Conservation (phyloP, 2,888 invertebrate genomes). For the Lottia scabra region DNA sequence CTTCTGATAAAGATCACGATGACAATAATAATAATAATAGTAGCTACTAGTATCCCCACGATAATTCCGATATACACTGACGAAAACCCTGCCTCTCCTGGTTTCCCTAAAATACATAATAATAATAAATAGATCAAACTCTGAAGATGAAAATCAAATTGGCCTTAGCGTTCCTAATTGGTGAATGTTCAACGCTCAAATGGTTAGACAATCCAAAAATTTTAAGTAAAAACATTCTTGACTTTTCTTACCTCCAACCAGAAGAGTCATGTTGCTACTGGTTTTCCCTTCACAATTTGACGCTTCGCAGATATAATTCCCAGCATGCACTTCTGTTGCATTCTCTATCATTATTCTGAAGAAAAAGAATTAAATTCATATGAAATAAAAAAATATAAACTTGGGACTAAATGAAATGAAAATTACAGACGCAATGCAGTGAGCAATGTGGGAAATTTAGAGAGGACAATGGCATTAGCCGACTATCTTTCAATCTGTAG, state of each 20-base stretch:
- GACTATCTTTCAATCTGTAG: too few species aligned
- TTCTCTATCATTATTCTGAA: conserved; percentile 50
- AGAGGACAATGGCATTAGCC: too few species aligned
- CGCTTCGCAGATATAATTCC: conserved; percentile 53
- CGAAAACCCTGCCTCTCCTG: conserved; percentile 17
- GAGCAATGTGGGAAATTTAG: too few species aligned
- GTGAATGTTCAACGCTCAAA: too few species aligned
- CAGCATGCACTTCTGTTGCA: conserved; percentile 40
- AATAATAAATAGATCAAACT: background rate
- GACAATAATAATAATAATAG: conserved; percentile 37
- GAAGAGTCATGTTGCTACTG: conserved; percentile 48
- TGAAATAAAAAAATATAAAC: too few species aligned
- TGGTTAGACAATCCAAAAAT: too few species aligned
- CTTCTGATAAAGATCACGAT: conserved; percentile 22
- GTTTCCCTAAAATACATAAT: conserved; percentile 25
- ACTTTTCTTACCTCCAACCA: conserved; percentile 39
- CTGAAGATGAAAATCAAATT: too few species aligned
- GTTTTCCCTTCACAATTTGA: conserved; percentile 45
- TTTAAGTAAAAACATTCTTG: background rate
- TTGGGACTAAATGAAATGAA: too few species aligned
- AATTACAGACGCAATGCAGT: too few species aligned
- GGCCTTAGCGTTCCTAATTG: too few species aligned
- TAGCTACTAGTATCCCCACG: conserved; percentile 37
- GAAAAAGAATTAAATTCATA: background rate
- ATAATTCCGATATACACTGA: conserved; percentile 39